A percentile compares a stretch with the other conserved stretches of the same genome.
phyloP scores from a whole-genome alignment of 2,797 vertebrate species.

The Darevskia nairensis region DNA sequence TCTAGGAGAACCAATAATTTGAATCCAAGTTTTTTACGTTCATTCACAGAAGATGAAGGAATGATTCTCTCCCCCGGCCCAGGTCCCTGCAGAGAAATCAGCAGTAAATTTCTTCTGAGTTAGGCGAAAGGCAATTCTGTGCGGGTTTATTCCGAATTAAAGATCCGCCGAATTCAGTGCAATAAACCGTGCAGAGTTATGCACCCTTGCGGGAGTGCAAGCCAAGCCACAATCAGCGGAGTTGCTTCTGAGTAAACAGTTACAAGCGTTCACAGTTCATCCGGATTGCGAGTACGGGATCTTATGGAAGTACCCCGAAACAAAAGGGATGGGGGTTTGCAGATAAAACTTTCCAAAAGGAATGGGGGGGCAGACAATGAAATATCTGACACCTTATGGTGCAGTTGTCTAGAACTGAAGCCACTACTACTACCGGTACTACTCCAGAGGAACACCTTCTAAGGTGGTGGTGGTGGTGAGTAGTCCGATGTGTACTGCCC shows the following conservation, averaged over 20 bases:
- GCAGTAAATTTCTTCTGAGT: neutral
- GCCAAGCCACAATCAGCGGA: neutral
- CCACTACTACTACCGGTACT: no score
- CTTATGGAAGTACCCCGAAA: neutral
- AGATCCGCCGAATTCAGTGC: neutral
- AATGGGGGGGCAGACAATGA: neutral
- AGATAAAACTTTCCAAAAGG: neutral
- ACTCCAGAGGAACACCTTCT: neutral
- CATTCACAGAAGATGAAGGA: neutral
- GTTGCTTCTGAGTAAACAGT: neutral
- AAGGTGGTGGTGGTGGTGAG: neutral
- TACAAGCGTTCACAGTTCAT: neutral
- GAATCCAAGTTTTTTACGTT: neutral
- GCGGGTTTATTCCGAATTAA: neutral
- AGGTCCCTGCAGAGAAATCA: no score
- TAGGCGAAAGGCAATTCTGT: neutral
- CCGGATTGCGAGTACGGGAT: neutral
- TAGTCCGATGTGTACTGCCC: no score
- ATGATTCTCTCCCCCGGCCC: neutral
- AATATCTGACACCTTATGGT: no score
- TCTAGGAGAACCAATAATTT: neutral
- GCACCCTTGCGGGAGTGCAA: neutral
- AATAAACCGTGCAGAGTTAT: no score
- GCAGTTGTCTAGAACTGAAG: no score
- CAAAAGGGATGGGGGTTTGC: neutral